Evolutionary conservation across 2,797 vertebrate genomes (phyloP).

Genomic region (Chelidonichthys spinosus): DNA sequence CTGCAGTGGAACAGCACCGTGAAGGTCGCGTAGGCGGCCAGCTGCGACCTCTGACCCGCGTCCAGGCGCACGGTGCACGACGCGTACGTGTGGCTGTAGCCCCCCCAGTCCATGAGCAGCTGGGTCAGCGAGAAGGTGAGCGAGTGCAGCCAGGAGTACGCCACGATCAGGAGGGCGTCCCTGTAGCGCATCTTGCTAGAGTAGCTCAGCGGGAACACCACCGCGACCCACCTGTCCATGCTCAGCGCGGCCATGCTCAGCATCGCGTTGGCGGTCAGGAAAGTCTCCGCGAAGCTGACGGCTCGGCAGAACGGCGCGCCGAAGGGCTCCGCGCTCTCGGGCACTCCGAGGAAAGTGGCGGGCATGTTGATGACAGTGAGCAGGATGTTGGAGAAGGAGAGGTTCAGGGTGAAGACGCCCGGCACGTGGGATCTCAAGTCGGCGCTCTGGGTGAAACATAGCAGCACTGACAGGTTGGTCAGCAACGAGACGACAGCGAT

Average conservation of each 20-base stretch:
- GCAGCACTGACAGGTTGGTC: constrained; percentile 84
- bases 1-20: constrained; percentile 82
- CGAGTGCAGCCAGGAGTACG: constrained; percentile 85
- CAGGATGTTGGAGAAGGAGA: constrained; percentile 87
- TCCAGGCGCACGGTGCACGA: constrained; percentile 83
- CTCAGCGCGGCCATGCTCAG: constrained; percentile 88
- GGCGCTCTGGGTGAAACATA: constrained; percentile 85
- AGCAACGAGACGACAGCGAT: constrained; percentile 81
- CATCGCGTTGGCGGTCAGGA: constrained; percentile 84
- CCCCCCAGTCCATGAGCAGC: constrained; percentile 83
- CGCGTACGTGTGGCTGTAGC: constrained; percentile 84
- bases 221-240: constrained; percentile 87
- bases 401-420: constrained; percentile 85
- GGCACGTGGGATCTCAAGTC: constrained; percentile 86
- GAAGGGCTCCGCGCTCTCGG: constrained; percentile 72
- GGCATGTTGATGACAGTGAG: constrained; percentile 85
- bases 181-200: constrained; percentile 86
- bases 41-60: constrained; percentile 47
- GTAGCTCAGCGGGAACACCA: constrained; percentile 86
- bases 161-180: constrained; percentile 83
- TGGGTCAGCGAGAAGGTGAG: constrained; percentile 81
- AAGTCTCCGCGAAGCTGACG: constrained; percentile 85
- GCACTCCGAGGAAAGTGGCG: constrained; percentile 81
- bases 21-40: constrained; percentile 79
- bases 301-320: constrained; percentile 78